These are phyloP conservation scores for Anoplophora glabripennis DNA, from an alignment of 1,140 invertebrate genomes.

Conservation along the genomic window DNA sequence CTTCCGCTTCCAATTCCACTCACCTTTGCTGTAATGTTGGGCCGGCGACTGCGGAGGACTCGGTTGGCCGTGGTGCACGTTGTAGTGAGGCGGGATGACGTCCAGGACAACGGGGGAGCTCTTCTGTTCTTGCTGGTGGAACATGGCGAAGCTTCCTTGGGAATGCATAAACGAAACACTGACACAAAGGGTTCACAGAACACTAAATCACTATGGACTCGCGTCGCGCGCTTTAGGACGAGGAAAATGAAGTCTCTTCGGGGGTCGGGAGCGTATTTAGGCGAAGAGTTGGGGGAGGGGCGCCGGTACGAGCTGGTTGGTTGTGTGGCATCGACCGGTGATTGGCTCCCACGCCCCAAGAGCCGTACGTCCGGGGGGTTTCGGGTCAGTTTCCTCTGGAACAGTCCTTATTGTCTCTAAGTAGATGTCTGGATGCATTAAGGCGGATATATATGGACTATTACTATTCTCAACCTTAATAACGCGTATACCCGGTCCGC, in stretches of 20 bases:
- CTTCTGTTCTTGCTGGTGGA: conserved; percentile 36
- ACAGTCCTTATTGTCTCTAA: conserved; percentile 44
- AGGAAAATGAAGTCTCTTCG: background rate
- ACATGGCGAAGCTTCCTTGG: conserved; percentile 37
- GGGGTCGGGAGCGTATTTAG: background rate
- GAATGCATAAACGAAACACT: conserved; percentile 19
- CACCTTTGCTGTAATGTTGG: conserved; percentile 41
- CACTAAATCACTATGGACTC: background rate
- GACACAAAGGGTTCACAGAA: conserved; percentile 11
- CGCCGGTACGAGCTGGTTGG: conserved; percentile 20
- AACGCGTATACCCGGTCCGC: conserved; percentile 23
- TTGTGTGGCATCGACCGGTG: conserved; percentile 34
- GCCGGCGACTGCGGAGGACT: conserved; percentile 45
- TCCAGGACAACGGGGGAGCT: conserved; percentile 39
- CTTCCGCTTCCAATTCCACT: conserved; percentile 28
- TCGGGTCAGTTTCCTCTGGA: conserved; percentile 30
- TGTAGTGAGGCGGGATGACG: conserved; percentile 43
- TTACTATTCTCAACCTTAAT: conserved; percentile 36
- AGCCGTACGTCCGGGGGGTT: conserved; percentile 18
- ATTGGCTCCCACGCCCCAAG: conserved; percentile 39
- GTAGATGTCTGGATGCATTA: conserved; percentile 46
- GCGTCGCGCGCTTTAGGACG: background rate
- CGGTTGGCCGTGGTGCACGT: conserved; percentile 34
- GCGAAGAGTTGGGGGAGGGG: background rate
- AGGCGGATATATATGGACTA: conserved; percentile 36